Base-by-base conservation (phyloP, 1,140 invertebrate species). In the Lethrus apterus region DNA sequence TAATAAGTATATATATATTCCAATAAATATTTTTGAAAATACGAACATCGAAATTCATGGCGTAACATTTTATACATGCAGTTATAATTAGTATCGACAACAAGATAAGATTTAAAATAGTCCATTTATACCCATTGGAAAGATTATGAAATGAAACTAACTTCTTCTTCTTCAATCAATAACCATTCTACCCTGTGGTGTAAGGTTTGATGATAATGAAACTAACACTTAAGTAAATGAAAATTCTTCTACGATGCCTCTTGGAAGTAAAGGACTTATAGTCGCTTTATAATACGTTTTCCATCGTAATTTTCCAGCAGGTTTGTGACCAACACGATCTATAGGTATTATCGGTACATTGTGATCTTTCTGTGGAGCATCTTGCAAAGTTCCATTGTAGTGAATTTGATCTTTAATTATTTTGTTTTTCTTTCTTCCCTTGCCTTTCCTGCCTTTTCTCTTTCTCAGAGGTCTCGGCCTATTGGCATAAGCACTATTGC, bases 201-300 rank as follows among this genome's bases (percentile, higher is more conserved):
- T n/a, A n/a, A n/a, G n/a, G n/a, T n/a, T n/a, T n/a, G n/a, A n/a
- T n/a, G n/a, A n/a, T n/a, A n/a, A n/a, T n/a, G n/a, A n/a, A n/a
- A n/a, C n/a, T n/a, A n/a, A n/a, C n/a, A n/a, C n/a, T n/a, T n/a
- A n/a, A n/a, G n/a, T n/a, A n/a, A n/a, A n/a, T n/a, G n/a, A n/a
- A 47, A 54, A 43, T 24, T 54, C 48, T 44, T 54, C 52, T 4
- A 50, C 48, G 8, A 46, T 42, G 3, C 49, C 41, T 20, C 48
- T 20, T 10, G 52, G 52, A 36, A 36, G 44, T 4, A 46, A 35
- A 4, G 52, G 35, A 23, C 40, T 45, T 13, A 24, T 31, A n/a
- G 14, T 47, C 9, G 26, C 52, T 18, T 45, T 43, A 26, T 42
- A 50, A 41, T 54, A 54, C 9, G 48, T 51, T 18, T 43, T 46